Conservation (phyloP, 92 coral and sea anemone species). For the Metridium senile region DNA sequence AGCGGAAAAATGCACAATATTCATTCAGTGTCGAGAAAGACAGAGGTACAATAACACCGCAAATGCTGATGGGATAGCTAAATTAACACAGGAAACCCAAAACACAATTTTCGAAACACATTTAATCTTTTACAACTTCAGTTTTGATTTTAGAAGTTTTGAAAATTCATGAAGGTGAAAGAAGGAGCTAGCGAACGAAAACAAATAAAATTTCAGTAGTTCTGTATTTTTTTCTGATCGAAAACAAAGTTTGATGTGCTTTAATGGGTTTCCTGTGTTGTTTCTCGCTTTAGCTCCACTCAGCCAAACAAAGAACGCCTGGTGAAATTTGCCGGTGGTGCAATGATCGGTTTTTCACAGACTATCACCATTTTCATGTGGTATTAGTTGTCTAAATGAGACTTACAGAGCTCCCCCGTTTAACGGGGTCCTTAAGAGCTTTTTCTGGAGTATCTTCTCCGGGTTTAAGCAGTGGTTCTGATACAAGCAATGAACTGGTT, state of each 20-base stretch:
- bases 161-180: too few species aligned
- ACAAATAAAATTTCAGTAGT: too few species aligned
- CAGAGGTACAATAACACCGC: not conserved
- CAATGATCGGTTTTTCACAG: not conserved
- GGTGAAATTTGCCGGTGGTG: slow-evolving; percentile 20
- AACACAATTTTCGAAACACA: not conserved
- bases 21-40: not conserved
- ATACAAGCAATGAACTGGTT: slow-evolving; percentile 44
- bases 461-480: not conserved
- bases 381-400: slow-evolving; percentile 29
- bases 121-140: too few species aligned
- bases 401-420: slow-evolving; percentile 83
- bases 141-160: too few species aligned
- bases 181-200: too few species aligned
- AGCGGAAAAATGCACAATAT: not conserved
- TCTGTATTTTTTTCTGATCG: too few species aligned
- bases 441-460: slow-evolving; percentile 94
- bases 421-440: slow-evolving; percentile 93
- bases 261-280: slow-evolving; percentile 16
- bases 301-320: slow-evolving; percentile 33
- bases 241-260: too few species aligned
- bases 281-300: not conserved
- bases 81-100: slow-evolving; percentile 1
- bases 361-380: not conserved
- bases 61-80: slow-evolving; percentile 8